Conservation (phyloP, 2,113 vertebrate species). For the Cochlearius cochlearius region DNA sequence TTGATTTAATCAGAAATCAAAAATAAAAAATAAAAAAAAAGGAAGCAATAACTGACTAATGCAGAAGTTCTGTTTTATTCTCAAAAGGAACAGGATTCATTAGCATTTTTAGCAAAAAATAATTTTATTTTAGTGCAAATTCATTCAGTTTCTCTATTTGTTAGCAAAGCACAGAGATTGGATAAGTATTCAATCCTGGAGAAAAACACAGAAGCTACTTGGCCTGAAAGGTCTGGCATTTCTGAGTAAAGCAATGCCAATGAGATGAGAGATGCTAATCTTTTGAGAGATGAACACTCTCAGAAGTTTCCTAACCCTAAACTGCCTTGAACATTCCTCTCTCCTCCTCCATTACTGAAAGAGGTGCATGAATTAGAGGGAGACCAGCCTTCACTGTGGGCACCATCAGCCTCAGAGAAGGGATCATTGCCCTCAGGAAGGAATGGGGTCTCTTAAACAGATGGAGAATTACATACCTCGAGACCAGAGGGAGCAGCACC, state of each 20-base stretch:
- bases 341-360: neutral
- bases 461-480: fast-evolving
- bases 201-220: neutral
- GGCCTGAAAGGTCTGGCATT: neutral
- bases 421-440: neutral
- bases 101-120: neutral
- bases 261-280: neutral
- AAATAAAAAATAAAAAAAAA: neutral
- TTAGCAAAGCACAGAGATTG: neutral
- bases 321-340: neutral
- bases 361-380: neutral
- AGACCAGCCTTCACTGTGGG: no score
- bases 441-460: neutral
- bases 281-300: neutral
- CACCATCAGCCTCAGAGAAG: neutral
- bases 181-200: neutral
- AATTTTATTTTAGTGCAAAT: neutral
- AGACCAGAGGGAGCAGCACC: fast-evolving
- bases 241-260: neutral
- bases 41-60: neutral
- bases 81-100: neutral
- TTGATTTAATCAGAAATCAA: neutral
- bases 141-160: neutral
- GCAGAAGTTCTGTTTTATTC: neutral
- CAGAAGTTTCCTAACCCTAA: neutral